Conservation (phyloP, 2,888 invertebrate species). For the Conchocele bisecta region DNA sequence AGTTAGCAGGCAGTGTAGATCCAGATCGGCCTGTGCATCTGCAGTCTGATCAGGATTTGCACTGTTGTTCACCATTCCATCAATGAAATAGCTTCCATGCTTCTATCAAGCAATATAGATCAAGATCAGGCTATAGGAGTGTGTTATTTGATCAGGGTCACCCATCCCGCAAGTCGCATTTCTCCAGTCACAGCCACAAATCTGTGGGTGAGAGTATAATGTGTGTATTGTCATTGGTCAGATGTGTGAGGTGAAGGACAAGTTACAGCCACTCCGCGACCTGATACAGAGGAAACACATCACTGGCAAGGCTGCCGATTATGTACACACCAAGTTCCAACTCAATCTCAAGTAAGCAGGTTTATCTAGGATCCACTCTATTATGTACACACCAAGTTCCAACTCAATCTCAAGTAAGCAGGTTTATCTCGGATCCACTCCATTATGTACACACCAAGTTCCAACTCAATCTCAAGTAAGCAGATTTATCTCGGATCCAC, state of each 20-base stretch:
- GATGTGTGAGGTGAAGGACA: constrained; percentile 87
- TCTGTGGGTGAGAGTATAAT: no score
- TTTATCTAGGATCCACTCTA: background rate
- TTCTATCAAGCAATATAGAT: no score
- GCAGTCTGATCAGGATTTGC: no score
- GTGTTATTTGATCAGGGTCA: no score
- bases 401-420: background rate
- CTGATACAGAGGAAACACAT: constrained; percentile 86
- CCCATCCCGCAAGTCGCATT: no score
- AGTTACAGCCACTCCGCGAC: constrained; percentile 88
- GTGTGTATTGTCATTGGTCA: no score
- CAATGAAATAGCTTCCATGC: no score
- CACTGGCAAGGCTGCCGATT: constrained; percentile 88
- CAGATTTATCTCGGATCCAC: background rate
- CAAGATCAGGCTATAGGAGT: no score
- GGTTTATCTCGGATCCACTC: background rate
- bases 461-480: background rate
- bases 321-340: constrained; percentile 88
- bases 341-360: constrained; percentile 85
- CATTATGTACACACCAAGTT: background rate
- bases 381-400: background rate
- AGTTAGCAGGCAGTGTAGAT: no score
- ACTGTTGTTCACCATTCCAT: no score
- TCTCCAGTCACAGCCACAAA: no score
- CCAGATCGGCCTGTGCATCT: no score